Conservation (phyloP, 2,888 invertebrate genomes). For the Oasisia sp. region DNA sequence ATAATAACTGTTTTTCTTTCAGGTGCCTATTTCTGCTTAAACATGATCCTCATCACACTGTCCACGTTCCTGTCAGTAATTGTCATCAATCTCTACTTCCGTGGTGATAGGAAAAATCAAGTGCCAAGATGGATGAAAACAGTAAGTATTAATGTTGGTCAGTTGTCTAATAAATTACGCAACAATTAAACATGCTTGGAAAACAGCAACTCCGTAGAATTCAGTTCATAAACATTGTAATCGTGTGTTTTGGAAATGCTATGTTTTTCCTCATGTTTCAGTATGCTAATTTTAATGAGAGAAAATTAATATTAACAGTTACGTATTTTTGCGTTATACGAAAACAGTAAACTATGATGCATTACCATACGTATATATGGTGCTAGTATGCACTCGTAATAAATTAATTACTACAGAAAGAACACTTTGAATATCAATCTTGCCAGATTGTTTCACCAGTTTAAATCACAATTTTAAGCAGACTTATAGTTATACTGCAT, state of each 20-base stretch:
- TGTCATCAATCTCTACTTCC: constrained; percentile 65
- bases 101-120: constrained; percentile 58
- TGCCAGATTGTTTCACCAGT: no score
- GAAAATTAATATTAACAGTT: no score
- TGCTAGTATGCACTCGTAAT: no score
- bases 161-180: neutral
- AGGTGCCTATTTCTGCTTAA: constrained; percentile 66
- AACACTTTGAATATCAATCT: no score
- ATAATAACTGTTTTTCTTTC: constrained; percentile 36
- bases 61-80: constrained; percentile 65
- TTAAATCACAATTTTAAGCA: no score
- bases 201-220: neutral
- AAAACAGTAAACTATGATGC: neutral
- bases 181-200: neutral
- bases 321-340: neutral
- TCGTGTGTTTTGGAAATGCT: neutral
- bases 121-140: constrained; percentile 59
- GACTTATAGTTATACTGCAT: no score
- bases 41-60: constrained; percentile 66
- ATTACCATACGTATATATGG: neutral
- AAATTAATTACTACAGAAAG: no score
- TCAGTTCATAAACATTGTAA: neutral
- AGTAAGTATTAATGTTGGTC: constrained; percentile 43
- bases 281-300: no score
- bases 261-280: no score